These are phyloP conservation scores for Drosophila nigritarsus DNA, from an alignment of 2,888 invertebrate species.

Conservation along the genomic window DNA sequence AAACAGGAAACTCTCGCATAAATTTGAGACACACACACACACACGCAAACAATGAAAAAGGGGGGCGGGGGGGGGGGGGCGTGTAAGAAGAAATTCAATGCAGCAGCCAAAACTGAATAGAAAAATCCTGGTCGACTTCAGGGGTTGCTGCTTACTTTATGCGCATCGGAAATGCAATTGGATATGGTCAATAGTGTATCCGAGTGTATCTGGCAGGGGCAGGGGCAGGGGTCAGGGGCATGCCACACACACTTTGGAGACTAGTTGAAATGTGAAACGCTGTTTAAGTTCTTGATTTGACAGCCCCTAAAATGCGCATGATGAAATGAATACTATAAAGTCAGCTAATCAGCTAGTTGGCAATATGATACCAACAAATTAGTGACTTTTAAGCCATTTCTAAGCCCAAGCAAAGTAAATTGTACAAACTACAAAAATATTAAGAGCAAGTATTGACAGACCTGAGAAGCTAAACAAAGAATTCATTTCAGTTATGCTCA, in stretches of 20 bases:
- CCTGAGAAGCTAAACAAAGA: not conserved
- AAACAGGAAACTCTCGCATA: conserved; percentile 80
- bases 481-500: not conserved
- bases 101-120: conserved; percentile 32
- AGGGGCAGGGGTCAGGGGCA: conserved; percentile 2
- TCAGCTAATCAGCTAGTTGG: not conserved
- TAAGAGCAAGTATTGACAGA: not conserved
- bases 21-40: conserved; percentile 49
- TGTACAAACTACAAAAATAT: not conserved
- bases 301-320: conserved; percentile 27
- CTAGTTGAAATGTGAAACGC: conserved; percentile 39
- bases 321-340: conserved; percentile 10
- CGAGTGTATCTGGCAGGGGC: conserved; percentile 5
- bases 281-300: conserved; percentile 51
- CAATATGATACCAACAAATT: not conserved
- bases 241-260: not conserved
- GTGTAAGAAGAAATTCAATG: conserved; percentile 38
- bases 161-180: conserved; percentile 76
- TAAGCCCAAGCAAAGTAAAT: not conserved
- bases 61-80: conserved; percentile 6
- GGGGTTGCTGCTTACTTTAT: conserved; percentile 54
- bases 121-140: conserved; percentile 30
- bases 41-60: conserved; percentile 5
- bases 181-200: conserved; percentile 65
- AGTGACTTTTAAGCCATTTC: not conserved